Evolutionary conservation across 2,888 invertebrate species (phyloP).

Genomic region (Heteromyza rotundicornis): DNA sequence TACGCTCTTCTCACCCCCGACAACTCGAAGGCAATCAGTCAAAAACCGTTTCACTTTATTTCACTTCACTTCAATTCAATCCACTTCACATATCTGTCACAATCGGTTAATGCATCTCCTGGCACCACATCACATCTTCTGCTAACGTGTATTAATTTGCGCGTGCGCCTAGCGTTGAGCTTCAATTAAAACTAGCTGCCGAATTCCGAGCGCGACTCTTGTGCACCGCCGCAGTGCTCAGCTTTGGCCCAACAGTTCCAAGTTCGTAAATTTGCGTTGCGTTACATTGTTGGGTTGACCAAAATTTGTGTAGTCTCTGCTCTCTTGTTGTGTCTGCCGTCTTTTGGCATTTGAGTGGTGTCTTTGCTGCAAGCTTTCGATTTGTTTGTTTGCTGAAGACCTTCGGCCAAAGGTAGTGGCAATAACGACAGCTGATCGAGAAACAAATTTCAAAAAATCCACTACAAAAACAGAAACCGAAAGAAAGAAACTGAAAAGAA

Average conservation of each 20-base stretch:
- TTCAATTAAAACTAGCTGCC: conserved; percentile 34
- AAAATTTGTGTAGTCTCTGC: background rate
- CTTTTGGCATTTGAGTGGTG: background rate
- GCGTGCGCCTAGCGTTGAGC: conserved; percentile 37
- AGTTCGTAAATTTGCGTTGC: background rate
- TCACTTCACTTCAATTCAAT: too few species aligned
- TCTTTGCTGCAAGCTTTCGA: background rate
- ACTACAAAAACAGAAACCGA: background rate
- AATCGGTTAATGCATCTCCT: too few species aligned
- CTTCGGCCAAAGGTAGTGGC: conserved; percentile 8
- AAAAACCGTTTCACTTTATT: too few species aligned
- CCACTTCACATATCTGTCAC: too few species aligned
- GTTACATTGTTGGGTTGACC: background rate
- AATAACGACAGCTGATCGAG: background rate
- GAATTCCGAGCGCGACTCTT: conserved; percentile 25
- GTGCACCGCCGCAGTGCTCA: conserved; percentile 20
- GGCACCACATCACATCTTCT: too few species aligned
- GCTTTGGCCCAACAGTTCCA: background rate
- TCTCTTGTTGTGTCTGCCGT: background rate
- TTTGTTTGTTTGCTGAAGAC: conserved; percentile 18
- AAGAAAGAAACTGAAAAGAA: too few species aligned
- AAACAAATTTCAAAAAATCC: too few species aligned
- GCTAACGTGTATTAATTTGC: conserved; percentile 5
- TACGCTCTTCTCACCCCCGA: too few species aligned
- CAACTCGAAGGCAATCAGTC: too few species aligned